These are phyloP conservation scores for Sebastes itinus DNA, from an alignment of 2,797 vertebrate species.

Conservation along the genomic window DNA sequence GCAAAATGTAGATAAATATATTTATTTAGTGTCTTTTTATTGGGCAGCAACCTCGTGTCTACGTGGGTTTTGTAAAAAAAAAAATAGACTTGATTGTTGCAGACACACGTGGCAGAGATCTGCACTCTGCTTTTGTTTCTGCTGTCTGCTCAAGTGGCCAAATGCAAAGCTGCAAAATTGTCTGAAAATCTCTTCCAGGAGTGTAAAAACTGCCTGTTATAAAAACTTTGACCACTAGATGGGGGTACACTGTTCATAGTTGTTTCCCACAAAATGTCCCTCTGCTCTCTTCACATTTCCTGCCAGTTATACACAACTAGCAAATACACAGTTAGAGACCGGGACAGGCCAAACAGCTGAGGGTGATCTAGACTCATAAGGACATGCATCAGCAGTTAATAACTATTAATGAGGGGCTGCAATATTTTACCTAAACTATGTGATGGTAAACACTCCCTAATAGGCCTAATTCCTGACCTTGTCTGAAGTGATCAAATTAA, in stretches of 20 bases:
- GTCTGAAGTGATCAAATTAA: neutral
- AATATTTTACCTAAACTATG: neutral
- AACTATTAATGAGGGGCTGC: neutral
- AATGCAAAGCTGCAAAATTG: neutral
- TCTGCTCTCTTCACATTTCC: neutral
- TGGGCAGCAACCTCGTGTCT: no score
- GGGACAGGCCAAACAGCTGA: neutral
- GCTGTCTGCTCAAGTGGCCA: neutral
- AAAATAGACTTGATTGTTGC: no score
- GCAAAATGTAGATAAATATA: no score
- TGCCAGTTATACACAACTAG: neutral
- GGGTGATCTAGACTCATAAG: neutral
- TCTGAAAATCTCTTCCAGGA: neutral
- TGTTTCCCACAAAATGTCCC: neutral
- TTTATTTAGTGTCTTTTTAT: no score
- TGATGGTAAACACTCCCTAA: no score
- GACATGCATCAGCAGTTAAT: neutral
- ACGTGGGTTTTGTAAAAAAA: rapidly evolving
- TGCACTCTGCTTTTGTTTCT: neutral
- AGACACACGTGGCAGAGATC: rapidly evolving
- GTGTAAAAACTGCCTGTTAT: no score
- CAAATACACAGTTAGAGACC: neutral
- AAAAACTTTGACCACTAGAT: neutral
- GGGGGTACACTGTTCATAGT: neutral
- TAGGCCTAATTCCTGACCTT: neutral